Conservation (phyloP, 2,888 invertebrate species). For the Margaritifera margaritifera region DNA sequence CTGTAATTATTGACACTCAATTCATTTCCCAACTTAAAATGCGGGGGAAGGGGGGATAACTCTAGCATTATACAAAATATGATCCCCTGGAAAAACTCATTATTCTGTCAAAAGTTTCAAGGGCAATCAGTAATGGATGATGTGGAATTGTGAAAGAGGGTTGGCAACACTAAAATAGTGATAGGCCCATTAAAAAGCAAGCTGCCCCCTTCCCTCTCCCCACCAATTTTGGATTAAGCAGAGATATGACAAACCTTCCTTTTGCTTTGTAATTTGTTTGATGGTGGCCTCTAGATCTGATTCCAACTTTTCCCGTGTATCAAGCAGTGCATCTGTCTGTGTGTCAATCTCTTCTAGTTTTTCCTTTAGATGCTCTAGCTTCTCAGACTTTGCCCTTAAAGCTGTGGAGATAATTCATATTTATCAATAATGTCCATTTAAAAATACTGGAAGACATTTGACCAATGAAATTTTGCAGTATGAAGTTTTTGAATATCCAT, state of each 20-base stretch:
- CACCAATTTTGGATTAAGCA: neutral
- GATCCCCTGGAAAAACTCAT: no score
- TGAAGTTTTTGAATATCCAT: no score
- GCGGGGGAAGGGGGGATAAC: no score
- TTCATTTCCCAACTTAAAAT: no score
- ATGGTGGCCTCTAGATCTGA: constrained; percentile 19
- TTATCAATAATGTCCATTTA: no score
- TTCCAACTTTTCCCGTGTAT: constrained; percentile 12
- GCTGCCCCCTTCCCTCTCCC: no score
- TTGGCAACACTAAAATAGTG: neutral
- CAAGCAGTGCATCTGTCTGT: constrained; percentile 20
- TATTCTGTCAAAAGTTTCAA: no score
- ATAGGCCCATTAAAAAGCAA: neutral
- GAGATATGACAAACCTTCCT: constrained; percentile 4
- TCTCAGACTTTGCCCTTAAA: constrained; percentile 30
- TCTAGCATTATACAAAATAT: no score
- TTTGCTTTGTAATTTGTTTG: constrained; percentile 12
- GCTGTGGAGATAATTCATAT: constrained; percentile 16
- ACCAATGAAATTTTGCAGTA: no score
- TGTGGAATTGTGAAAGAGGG: neutral
- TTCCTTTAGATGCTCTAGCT: constrained; percentile 31
- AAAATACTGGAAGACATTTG: no score
- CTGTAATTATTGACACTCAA: no score
- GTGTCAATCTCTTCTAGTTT: constrained; percentile 33
- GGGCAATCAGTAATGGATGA: no score